These are phyloP conservation scores for Periophthalmodon schlosseri DNA, from an alignment of 2,113 vertebrate genomes.

Conservation along the genomic window DNA sequence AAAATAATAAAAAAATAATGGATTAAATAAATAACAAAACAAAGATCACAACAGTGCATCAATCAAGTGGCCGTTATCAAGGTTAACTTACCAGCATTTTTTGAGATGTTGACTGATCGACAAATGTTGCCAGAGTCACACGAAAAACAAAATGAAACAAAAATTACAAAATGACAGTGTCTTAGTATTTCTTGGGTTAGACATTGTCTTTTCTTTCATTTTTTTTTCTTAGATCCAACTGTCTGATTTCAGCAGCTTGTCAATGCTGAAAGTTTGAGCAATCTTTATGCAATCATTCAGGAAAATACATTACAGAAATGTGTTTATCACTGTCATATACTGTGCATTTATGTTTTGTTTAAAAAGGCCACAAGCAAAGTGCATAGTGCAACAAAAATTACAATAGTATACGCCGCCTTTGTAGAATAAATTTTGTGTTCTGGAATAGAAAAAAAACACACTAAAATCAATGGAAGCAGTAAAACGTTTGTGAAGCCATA, in stretches of 20 bases:
- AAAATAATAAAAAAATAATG: conserved; percentile 64
- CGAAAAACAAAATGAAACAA: conserved; percentile 79
- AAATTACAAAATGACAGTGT: conserved; percentile 78
- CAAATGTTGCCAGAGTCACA: conserved; percentile 83
- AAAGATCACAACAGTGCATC: conserved; percentile 76
- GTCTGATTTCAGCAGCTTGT: not conserved
- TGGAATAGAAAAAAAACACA: not conserved
- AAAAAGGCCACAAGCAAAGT: no score
- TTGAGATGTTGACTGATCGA: conserved; percentile 84
- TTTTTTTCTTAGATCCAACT: conserved; percentile 19
- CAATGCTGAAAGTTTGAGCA: not conserved
- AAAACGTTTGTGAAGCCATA: not conserved
- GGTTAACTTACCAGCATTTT: conserved; percentile 85
- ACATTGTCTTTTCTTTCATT: no score
- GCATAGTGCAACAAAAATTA: no score
- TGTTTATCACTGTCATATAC: no score
- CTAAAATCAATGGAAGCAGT: not conserved
- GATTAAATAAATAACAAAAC: conserved; percentile 52
- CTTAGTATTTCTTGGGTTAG: conserved; percentile 51
- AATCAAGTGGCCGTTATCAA: conserved; percentile 77
- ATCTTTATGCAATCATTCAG: not conserved
- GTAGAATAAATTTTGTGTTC: not conserved
- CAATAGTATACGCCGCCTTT: not conserved
- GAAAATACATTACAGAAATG: not conserved
- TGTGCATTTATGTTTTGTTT: no score